These are phyloP conservation scores for Intellagama lesueurii DNA, from an alignment of 2,797 vertebrate species.

Conservation along the genomic window DNA sequence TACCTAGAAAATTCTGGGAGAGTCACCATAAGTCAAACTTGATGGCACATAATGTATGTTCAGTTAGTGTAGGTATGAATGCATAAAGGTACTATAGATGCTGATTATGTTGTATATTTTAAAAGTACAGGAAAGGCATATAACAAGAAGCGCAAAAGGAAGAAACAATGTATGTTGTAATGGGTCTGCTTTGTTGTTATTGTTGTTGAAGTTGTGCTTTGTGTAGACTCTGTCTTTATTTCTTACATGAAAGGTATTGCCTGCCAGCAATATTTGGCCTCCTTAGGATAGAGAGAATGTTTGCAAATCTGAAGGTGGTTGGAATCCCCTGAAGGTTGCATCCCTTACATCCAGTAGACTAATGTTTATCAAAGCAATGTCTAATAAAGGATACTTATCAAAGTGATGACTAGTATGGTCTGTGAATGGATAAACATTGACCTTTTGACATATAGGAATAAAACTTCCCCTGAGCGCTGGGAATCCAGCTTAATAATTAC, in stretches of 20 bases:
- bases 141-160: background rate
- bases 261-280: constrained; percentile 32
- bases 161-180: background rate
- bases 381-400: constrained; percentile 46
- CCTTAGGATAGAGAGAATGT: constrained; percentile 50
- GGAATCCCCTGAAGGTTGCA: constrained; percentile 49
- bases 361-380: constrained; percentile 49
- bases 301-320: constrained; percentile 50
- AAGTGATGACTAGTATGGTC: constrained; percentile 39
- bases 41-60: background rate
- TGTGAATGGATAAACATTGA: constrained; percentile 51
- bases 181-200: background rate
- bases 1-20: too few relatives aligned
- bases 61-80: background rate
- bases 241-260: constrained; percentile 1
- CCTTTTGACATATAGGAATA: constrained; percentile 55
- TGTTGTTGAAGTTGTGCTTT: background rate
- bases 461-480: constrained; percentile 46
- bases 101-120: background rate
- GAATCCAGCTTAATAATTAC: constrained; percentile 49
- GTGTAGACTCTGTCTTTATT: background rate
- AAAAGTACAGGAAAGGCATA: background rate
- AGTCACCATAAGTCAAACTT: too few relatives aligned
- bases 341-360: constrained; percentile 46
- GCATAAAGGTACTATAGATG: constrained; percentile 17